Base-by-base conservation (phyloP, 2,888 invertebrate genomes). In the Eueremaeus valkanovi region DNA sequence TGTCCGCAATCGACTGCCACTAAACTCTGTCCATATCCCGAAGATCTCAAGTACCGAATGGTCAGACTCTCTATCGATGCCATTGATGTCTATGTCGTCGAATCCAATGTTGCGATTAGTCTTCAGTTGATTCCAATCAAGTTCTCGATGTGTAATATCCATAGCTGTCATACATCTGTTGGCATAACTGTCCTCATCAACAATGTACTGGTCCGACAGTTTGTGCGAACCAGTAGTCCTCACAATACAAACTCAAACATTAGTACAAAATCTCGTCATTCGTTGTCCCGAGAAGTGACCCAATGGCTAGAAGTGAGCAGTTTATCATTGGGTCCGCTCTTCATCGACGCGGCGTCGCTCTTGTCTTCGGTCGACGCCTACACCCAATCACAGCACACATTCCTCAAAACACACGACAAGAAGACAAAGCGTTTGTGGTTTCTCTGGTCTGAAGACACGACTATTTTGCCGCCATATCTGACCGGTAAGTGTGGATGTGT, bases 11-110 rank as follows among this genome's bases (percentile, higher is more conserved):
- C 80, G n/a, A 77, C 74, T 21, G 68, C 78, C 13, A 74, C 79
- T 72, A 81, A 82, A 72, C 89, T 90, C 80, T 93, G 92, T 81
- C 92, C 92, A 2, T 88, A 91, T 1, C 85, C 90, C 0, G 91
- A 92, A 81, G 90, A 92, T 80, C 90, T 97, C 76, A 98, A 97
- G 83, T 98, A 98, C 84, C 89, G 91, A 83, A 92, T 98, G 90
- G 90, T 92, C 8, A 87, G 98, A 66, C 87, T 95, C 1, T 90
- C 93, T 0, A 86, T 96, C 42, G 95, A 96, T 84, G 90, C 92
- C 1, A 86, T 98, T 1, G 94, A 96, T 84, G 86, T 99, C 63
- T 93, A 93, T 84, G 84, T 98, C 72, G 92, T 95, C 66, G 98
- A 98, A 83, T 87, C 89, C 45, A 92, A 92, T 61, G 92, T 93